These are phyloP conservation scores for Ophiothrix spiculata DNA, from an alignment of 35 echinoderm and acorn worm genomes.

Conservation along the genomic window DNA sequence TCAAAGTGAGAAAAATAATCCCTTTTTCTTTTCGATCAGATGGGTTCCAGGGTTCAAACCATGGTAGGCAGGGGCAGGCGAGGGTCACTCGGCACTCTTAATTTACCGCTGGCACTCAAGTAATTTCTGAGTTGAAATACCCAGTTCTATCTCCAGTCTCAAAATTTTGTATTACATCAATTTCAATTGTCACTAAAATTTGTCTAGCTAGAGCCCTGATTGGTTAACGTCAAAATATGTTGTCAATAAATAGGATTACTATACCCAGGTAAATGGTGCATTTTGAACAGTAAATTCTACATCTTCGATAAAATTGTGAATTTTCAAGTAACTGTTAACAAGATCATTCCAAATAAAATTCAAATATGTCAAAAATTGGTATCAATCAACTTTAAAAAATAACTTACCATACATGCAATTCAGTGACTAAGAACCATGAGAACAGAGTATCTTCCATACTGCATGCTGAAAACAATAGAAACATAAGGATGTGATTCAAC, in stretches of 20 bases:
- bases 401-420: slow-evolving; percentile 91
- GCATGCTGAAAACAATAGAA: slow-evolving; percentile 61
- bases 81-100: no score
- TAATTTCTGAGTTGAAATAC: no score
- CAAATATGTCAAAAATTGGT: neutral
- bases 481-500: neutral
- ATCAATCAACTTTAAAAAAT: neutral
- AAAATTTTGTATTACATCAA: no score
- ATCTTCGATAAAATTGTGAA: neutral
- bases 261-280: neutral
- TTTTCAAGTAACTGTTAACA: neutral
- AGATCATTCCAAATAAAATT: neutral
- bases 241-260: neutral
- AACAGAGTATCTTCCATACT: slow-evolving; percentile 84
- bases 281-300: no score
- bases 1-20: no score
- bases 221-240: neutral
- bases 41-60: no score
- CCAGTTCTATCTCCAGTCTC: no score
- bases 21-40: no score
- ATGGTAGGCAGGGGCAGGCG: no score
- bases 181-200: no score
- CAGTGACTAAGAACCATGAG: slow-evolving; percentile 90
- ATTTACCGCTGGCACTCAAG: no score
- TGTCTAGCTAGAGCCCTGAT: no score